phyloP scores from a whole-genome alignment of 2,888 invertebrate species.

The Sylvicola cinctus region DNA sequence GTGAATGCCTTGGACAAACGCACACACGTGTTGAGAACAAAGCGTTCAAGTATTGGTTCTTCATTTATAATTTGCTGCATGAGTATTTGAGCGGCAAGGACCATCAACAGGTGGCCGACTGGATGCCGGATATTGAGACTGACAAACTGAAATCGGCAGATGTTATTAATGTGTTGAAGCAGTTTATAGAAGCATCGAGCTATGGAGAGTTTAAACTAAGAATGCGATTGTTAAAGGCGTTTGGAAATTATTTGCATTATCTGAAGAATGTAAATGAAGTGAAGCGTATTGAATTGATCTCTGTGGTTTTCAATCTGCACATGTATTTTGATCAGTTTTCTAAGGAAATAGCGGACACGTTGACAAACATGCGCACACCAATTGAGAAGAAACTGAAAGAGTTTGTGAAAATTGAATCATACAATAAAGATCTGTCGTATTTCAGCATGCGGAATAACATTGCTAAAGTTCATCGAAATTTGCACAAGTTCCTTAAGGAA shows the following conservation, averaged over 20 bases:
- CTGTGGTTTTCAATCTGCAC: conserved; percentile 60
- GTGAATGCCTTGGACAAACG: conserved; percentile 52
- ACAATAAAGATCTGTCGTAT: conserved; percentile 86
- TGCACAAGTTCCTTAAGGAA: conserved; percentile 72
- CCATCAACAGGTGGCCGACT: conserved; percentile 14
- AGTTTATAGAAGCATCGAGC: conserved; percentile 65
- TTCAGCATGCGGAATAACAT: conserved; percentile 82
- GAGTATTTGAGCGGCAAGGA: conserved; percentile 29
- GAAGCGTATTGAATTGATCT: conserved; percentile 23
- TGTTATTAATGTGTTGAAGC: conserved; percentile 38
- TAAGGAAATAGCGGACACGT: conserved; percentile 36
- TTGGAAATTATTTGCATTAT: conserved; percentile 59
- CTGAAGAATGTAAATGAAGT: conserved; percentile 14
- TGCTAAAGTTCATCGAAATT: conserved; percentile 65
- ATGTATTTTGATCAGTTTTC: conserved; percentile 69
- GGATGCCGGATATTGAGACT: conserved; percentile 15
- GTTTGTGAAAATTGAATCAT: conserved; percentile 84
- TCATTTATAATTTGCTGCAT: conserved; percentile 51
- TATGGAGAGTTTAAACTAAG: conserved; percentile 68
- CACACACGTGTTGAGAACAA: conserved; percentile 33
- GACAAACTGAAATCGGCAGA: conserved; percentile 13
- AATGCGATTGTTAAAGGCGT: conserved; percentile 53
- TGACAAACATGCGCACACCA: conserved; percentile 49
- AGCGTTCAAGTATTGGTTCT: conserved; percentile 79
- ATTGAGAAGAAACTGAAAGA: conserved; percentile 85